Evolutionary conservation across 2,113 vertebrate species (phyloP).

Genomic region (Hypanus sabinus): DNA sequence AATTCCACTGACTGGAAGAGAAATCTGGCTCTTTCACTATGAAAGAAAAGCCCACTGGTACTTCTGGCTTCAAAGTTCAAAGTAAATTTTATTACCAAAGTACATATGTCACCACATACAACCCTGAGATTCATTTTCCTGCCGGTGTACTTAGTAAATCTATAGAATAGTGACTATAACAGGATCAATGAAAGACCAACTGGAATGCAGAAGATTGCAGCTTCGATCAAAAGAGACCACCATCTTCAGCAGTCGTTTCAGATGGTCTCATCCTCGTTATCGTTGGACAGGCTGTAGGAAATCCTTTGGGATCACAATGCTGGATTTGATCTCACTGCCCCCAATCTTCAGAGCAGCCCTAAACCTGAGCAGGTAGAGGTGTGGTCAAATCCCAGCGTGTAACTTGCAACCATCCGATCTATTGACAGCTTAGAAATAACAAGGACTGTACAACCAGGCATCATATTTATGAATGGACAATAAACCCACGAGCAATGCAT

Average conservation of each 20-base stretch:
- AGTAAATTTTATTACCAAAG: too few species aligned
- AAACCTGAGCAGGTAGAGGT: neutral
- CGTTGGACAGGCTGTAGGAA: neutral
- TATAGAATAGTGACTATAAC: too few species aligned
- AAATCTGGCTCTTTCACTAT: neutral
- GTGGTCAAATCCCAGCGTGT: neutral
- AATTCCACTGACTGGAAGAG: neutral
- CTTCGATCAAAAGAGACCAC: neutral
- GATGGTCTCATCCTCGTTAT: neutral
- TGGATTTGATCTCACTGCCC: neutral
- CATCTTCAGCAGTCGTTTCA: neutral
- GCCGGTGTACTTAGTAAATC: too few species aligned
- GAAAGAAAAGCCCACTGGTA: neutral
- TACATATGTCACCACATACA: too few species aligned
- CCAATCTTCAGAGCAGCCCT: neutral
- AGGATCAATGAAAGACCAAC: too few species aligned
- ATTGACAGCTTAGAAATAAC: neutral
- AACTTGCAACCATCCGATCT: neutral
- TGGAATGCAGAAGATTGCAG: too few species aligned
- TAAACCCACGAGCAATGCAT: too few species aligned
- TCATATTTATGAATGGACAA: too few species aligned
- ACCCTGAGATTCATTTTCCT: too few species aligned
- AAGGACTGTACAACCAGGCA: too few species aligned
- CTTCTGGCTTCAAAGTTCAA: too few species aligned
- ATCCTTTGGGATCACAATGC: neutral